Evolutionary conservation across 2,113 vertebrate species (phyloP).

Genomic region (Crotalus horridus): DNA sequence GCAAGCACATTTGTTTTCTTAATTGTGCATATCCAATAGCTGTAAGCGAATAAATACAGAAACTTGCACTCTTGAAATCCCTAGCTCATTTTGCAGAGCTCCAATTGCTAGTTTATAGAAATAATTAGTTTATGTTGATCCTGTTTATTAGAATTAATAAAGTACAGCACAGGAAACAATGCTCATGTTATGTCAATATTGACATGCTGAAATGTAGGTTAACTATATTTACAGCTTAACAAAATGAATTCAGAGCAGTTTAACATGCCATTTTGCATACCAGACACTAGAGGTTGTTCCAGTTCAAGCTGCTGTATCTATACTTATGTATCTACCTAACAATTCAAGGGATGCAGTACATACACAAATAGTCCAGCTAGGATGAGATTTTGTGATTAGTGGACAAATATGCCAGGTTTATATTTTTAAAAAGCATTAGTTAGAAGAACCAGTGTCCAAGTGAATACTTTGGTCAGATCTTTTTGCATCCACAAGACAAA

Average conservation of each 20-base stretch:
- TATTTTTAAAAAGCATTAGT: not conserved
- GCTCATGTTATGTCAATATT: not conserved
- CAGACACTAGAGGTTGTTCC: not conserved
- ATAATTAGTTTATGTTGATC: not conserved
- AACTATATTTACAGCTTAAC: not conserved
- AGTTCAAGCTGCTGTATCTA: not conserved
- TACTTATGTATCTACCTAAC: not conserved
- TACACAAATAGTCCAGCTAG: not conserved
- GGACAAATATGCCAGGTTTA: not conserved
- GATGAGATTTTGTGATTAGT: conserved; percentile 37
- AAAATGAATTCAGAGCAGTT: not conserved
- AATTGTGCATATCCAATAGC: not conserved
- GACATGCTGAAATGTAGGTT: not conserved
- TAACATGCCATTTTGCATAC: not conserved
- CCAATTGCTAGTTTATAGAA: not conserved
- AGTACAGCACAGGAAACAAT: not conserved
- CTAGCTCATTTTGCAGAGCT: not conserved
- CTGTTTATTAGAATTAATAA: not conserved
- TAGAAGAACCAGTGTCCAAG: not conserved
- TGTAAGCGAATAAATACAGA: not conserved
- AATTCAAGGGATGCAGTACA: not conserved
- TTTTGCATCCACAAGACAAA: not conserved
- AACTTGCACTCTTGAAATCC: not conserved
- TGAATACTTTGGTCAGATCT: not conserved
- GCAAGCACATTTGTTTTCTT: not conserved